phyloP scores from a whole-genome alignment of 2,888 invertebrate species.

The Limnephilus rhombicus region DNA sequence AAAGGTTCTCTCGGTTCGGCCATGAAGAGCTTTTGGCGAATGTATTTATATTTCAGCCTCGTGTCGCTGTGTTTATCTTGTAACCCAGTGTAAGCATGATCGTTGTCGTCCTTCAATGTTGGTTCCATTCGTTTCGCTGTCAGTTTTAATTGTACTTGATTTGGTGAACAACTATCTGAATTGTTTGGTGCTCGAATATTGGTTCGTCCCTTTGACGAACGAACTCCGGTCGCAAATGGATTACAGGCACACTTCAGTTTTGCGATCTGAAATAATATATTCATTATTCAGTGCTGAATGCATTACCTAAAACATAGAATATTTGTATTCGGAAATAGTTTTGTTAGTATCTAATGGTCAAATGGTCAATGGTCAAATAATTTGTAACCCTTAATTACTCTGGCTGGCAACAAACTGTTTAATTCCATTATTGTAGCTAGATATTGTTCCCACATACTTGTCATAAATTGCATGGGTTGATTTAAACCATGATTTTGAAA shows the following conservation, averaged over 20 bases:
- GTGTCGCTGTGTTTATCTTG: not conserved
- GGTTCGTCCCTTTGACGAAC: not conserved
- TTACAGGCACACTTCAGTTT: conserved; percentile 36
- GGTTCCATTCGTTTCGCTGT: not conserved
- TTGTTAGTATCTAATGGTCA: not conserved
- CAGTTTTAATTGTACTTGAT: not conserved
- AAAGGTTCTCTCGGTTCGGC: not conserved
- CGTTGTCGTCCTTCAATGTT: not conserved
- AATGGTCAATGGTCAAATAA: not conserved
- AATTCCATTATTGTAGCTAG: too few species aligned
- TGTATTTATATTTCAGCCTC: not conserved
- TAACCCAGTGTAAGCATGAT: not conserved
- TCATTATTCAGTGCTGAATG: not conserved
- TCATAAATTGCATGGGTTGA: not conserved
- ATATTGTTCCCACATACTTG: too few species aligned
- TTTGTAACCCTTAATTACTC: not conserved
- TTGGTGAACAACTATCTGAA: not conserved
- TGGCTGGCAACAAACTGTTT: too few species aligned
- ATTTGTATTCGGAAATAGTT: not conserved
- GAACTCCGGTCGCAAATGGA: not conserved
- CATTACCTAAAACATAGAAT: not conserved
- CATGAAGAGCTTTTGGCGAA: not conserved
- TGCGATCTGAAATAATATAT: conserved; percentile 26
- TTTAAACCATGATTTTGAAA: not conserved
- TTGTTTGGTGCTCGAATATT: not conserved